Evolutionary conservation across 2,113 vertebrate genomes (phyloP).

Genomic region (Arenaria interpres): DNA sequence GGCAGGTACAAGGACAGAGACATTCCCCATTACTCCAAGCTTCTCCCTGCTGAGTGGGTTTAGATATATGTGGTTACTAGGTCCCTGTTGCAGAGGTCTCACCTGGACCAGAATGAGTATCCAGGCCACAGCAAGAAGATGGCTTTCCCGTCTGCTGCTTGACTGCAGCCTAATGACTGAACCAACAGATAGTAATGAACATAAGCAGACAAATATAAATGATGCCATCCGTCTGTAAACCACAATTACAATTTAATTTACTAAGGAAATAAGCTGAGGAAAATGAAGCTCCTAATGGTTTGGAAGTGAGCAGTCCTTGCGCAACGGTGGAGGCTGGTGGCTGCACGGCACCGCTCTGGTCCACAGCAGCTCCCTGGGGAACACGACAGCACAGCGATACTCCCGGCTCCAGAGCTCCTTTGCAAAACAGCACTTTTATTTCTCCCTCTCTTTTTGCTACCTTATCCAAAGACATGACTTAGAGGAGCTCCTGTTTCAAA

Average conservation of each 20-base stretch:
- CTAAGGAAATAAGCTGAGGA: not conserved
- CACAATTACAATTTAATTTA: constrained; percentile 1
- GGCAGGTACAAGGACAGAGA: not conserved
- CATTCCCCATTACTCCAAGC: not conserved
- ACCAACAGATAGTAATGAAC: not conserved
- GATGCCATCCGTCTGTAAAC: not conserved
- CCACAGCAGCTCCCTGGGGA: not conserved
- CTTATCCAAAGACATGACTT: not conserved
- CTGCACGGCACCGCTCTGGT: rapidly evolving
- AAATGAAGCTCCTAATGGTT: not conserved
- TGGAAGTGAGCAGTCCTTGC: not conserved
- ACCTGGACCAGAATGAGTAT: not conserved
- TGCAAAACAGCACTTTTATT: not conserved
- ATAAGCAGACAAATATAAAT: not conserved
- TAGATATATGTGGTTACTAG: not conserved
- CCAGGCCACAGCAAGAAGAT: not conserved
- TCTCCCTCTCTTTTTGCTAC: not conserved
- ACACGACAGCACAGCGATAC: rapidly evolving
- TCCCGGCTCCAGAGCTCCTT: not conserved
- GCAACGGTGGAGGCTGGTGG: not conserved
- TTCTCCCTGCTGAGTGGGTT: not conserved
- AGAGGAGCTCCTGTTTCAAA: not conserved
- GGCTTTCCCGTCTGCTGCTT: not conserved
- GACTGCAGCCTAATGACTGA: not conserved
- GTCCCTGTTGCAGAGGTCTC: not conserved